Percentiles rank a stretch among this genome's conserved stretches.
These are phyloP conservation scores for Platycercus adscitus DNA, from an alignment of 2,113 vertebrate genomes.

Conservation along the genomic window DNA sequence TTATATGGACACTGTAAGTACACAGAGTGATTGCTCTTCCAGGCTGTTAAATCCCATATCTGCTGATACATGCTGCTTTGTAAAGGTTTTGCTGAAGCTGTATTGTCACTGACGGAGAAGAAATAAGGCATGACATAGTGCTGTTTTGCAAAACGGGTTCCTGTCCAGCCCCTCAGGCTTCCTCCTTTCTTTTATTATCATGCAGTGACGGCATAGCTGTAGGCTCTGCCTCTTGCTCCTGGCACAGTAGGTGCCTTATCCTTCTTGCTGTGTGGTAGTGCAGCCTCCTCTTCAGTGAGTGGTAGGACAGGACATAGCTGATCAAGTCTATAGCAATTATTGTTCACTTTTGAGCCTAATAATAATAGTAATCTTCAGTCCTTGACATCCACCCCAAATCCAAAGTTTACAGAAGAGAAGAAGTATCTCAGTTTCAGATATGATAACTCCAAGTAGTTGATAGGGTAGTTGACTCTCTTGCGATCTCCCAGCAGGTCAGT, in stretches of 20 bases:
- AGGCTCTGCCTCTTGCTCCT: neutral
- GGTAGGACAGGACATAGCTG: neutral
- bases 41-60: neutral
- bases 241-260: neutral
- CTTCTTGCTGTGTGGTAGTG: neutral
- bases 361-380: neutral
- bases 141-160: neutral
- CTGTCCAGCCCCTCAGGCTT: neutral
- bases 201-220: fast-evolving
- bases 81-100: neutral
- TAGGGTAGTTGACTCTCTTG: neutral
- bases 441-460: neutral
- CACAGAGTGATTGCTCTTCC: neutral
- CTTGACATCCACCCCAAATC: neutral
- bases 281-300: neutral
- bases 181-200: neutral
- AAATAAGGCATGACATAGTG: neutral
- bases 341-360: neutral
- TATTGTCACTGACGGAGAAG: neutral
- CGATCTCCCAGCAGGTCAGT: neutral
- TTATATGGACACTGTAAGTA: neutral
- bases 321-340: neutral
- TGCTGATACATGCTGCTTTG: neutral
- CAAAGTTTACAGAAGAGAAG: neutral
- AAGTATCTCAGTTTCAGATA: neutral